Evolutionary conservation across 2,113 vertebrate species (phyloP), one percentile per base, ranked within the genome.

Genomic region (Mellivora capensis): DNA sequence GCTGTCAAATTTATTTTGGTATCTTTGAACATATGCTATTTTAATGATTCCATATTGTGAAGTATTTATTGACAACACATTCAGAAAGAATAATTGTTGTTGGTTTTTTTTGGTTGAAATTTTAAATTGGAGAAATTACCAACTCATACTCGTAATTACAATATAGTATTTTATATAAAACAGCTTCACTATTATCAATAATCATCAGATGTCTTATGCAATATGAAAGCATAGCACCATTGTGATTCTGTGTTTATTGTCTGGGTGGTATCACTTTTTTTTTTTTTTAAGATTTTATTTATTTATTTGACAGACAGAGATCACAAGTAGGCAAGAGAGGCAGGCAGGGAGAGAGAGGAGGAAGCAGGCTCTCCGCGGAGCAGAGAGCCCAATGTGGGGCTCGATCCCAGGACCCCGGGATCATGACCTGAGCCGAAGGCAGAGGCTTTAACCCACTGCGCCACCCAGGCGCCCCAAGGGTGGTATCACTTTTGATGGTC

Each of bases 201-300:
- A 39, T 95, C 80, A 92, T 96, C 85, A 90, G 90, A 90, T 69
- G 64, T 97, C 97, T 93, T 97, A 77, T 97, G 90, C 84, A 98
- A 90, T 95, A 94, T 79, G 98, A 71, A 93, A 95, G 81, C 97
- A 20, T 84, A 97, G 49, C 76, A 90, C 88, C 80, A 57, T 62
- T 96, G 37, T 93, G 93, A 87, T 97, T 97, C 84, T 97, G 96
- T 87, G 80, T 47, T 97, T 97, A 97, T 94, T 98, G 18, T 98
- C 87, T 97, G 83, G 71, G 94, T 93, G 81, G 91, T 98, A 85
- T 97, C 95, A 97, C 93, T 90, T 91, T 1, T 77, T n/a, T n/a
- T n/a, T n/a, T n/a, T n/a, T n/a, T n/a, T n/a, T n/a, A n/a, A n/a
- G n/a, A n/a, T n/a, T n/a, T n/a, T n/a, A n/a, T n/a, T n/a, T n/a